These are phyloP conservation scores for Acanthis flammea DNA, from an alignment of 2,797 vertebrate species.

Conservation along the genomic window DNA sequence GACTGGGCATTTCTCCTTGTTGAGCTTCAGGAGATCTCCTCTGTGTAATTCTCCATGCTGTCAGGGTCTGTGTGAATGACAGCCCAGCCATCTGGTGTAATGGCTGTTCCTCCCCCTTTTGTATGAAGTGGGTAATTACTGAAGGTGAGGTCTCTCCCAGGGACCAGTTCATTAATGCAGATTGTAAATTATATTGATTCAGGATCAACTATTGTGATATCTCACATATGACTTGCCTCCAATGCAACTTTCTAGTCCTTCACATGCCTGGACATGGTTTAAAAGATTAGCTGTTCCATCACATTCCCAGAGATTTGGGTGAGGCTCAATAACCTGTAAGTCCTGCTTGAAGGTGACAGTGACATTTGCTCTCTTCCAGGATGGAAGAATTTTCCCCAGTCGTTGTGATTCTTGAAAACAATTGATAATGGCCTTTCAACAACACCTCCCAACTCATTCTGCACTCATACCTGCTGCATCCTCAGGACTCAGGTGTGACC, in stretches of 20 bases:
- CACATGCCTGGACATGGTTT: background rate
- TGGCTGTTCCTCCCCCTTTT: background rate
- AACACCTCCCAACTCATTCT: background rate
- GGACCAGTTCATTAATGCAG: background rate
- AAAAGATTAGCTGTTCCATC: background rate
- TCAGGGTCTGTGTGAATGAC: background rate
- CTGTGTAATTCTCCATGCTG: background rate
- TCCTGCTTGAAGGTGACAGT: background rate
- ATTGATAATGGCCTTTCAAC: background rate
- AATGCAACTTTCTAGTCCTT: background rate
- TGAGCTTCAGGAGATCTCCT: rapidly evolving
- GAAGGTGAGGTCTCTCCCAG: background rate
- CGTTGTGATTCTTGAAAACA: background rate
- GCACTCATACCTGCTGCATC: rapidly evolving
- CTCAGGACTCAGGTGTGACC: background rate
- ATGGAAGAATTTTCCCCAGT: background rate
- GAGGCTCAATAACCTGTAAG: background rate
- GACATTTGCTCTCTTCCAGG: background rate
- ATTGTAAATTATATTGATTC: background rate
- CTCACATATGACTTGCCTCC: background rate
- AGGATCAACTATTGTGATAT: background rate
- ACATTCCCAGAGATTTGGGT: background rate
- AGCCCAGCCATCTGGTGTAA: background rate
- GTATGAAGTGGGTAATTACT: background rate
- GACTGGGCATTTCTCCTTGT: background rate